These are phyloP conservation scores for Hippocampus barbouri DNA, from an alignment of 2,113 vertebrate species.

Conservation along the genomic window DNA sequence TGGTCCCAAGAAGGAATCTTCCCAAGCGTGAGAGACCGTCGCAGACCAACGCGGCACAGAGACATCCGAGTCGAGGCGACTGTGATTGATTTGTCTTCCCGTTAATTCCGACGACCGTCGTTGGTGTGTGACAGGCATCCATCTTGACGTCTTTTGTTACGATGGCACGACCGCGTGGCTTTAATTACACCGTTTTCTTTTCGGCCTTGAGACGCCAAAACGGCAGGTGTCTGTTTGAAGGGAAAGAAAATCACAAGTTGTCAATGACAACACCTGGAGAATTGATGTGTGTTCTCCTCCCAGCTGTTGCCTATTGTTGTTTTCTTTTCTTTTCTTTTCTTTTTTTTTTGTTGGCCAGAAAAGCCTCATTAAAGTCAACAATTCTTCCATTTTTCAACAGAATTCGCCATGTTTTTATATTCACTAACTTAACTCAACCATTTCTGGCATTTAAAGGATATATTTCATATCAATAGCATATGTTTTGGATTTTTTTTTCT, in stretches of 20 bases:
- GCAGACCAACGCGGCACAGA: background rate
- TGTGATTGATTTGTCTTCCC: background rate
- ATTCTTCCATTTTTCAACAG: background rate
- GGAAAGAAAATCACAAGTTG: conserved; percentile 6
- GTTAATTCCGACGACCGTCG: background rate
- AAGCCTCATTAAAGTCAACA: background rate
- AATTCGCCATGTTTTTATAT: background rate
- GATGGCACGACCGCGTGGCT: background rate
- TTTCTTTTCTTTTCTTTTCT: background rate
- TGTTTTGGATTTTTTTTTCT: background rate
- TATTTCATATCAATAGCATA: background rate
- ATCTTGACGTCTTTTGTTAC: background rate
- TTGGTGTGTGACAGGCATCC: background rate
- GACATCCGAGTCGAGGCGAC: background rate
- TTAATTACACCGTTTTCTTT: background rate
- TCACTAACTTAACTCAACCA: background rate
- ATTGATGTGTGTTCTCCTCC: background rate
- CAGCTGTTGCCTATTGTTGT: background rate
- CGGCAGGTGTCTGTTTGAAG: background rate
- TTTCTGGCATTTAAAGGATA: background rate
- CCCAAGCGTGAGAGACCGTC: background rate
- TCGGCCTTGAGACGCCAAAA: background rate
- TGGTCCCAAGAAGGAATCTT: background rate
- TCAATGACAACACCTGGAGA: background rate
- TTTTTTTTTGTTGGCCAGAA: background rate